Evolutionary conservation across 2,888 invertebrate genomes (phyloP), one percentile per base, ranked within the genome.

Genomic region (Dryomyza anilis): DNA sequence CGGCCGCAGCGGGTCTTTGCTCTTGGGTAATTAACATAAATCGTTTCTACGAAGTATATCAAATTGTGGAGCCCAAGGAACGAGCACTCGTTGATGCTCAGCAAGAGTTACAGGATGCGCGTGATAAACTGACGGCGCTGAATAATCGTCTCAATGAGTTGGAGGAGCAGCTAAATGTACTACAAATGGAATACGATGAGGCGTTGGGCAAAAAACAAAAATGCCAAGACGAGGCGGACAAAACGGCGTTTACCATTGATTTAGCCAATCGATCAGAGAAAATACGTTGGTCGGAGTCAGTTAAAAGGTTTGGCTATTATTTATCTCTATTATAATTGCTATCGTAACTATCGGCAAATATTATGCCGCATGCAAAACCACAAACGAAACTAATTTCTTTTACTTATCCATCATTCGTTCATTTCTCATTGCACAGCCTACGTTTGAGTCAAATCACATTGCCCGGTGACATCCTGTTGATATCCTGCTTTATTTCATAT

Each of bases 11-110:
- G 60, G 94, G 97, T 25, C 85, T 98, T 8, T 96, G 96, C 78
- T 90, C 95, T 1, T 98, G 97, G 96, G 96, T 94, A 2, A 91
- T 95, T 71, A 97, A 97, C 83, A 95, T 97, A 70, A 76, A 93
- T 78, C 91, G 87, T 74, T 96, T 94, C 84, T 92, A 94, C 84
- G 91, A 93, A 62, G 94, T 97, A 29, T 96, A 91, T 83, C 91
- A 93, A 67, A 91, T 94, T 36, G 96, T 97, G 0, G 95, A 96
- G 80, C 97, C 97, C 21, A 95, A 97, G 78, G 86, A 96, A 75
- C 86, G 89, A 64, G 96, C 97, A 2, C 86, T 97, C 27, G 88
- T 89, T 21, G 91, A 91, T 66, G 96, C 96, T 14, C 95, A 95
- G 76, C 88, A 89, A 2, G 95, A 96, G 75, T 83, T 96, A 50